phyloP scores from a whole-genome alignment of 2,113 vertebrate genomes.

The Arothron firmamentum region DNA sequence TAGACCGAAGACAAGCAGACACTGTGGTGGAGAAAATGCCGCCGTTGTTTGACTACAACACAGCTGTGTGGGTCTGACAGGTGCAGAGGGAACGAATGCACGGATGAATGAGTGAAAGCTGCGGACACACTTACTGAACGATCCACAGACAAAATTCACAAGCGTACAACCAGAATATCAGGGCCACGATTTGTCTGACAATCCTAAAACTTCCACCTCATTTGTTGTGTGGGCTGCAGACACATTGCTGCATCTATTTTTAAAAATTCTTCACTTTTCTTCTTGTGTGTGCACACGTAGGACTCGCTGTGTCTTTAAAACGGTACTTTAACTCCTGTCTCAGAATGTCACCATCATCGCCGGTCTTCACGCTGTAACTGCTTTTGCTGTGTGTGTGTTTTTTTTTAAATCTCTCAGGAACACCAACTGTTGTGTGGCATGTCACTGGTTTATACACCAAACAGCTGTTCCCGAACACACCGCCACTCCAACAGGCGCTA shows the following conservation, averaged over 20 bases:
- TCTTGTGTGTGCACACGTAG: slow-evolving; percentile 23
- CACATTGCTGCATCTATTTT: slow-evolving; percentile 39
- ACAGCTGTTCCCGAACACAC: slow-evolving; percentile 63
- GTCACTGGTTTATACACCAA: slow-evolving; percentile 43
- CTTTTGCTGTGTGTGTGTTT: slow-evolving; percentile 9
- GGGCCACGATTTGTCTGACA: slow-evolving; percentile 54
- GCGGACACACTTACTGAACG: slow-evolving; percentile 35
- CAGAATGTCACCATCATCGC: slow-evolving; percentile 40
- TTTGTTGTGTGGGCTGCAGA: slow-evolving; percentile 12
- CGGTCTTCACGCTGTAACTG: slow-evolving; percentile 6
- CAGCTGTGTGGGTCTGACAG: slow-evolving; percentile 94
- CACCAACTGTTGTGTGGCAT: slow-evolving; percentile 46
- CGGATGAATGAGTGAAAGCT: slow-evolving; percentile 20
- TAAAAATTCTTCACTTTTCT: slow-evolving; percentile 24
- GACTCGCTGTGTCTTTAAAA: slow-evolving; percentile 17
- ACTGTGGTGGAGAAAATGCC: slow-evolving; percentile 65
- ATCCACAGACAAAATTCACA: slow-evolving; percentile 36
- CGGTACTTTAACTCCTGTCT: slow-evolving; percentile 45
- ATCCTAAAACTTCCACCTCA: slow-evolving; percentile 45
- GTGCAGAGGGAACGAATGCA: slow-evolving; percentile 34
- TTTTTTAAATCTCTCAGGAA: slow-evolving; percentile 35
- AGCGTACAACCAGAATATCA: slow-evolving; percentile 39
- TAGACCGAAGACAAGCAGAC: slow-evolving; percentile 61
- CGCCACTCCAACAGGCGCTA: slow-evolving; percentile 44
- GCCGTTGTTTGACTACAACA: slow-evolving; percentile 89